Conservation (phyloP, 2,888 invertebrate species). For the Microplitis deprimator region DNA sequence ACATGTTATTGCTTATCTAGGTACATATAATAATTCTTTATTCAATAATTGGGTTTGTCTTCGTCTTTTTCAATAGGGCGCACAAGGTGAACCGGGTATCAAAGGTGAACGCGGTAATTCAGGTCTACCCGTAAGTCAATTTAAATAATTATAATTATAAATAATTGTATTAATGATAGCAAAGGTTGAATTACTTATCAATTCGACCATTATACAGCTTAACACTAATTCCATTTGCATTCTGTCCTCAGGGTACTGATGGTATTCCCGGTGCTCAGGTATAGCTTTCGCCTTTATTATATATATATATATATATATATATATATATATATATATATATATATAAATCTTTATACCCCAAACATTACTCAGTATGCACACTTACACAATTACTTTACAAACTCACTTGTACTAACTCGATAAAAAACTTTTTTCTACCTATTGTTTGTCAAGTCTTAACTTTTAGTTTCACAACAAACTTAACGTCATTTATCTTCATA, state of each 20-base stretch:
- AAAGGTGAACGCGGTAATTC: conserved; percentile 95
- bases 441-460: not conserved
- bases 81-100: conserved; percentile 91
- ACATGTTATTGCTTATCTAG: no score
- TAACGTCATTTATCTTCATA: not conserved
- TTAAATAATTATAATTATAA: not conserved
- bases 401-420: not conserved
- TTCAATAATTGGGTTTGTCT: conserved; percentile 34
- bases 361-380: not conserved
- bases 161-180: not conserved
- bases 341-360: not conserved
- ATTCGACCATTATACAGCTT: not conserved
- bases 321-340: conserved; percentile 20
- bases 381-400: not conserved
- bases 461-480: not conserved
- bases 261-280: conserved; percentile 94
- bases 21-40: not conserved
- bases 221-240: conserved; percentile 44
- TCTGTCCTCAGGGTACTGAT: conserved; percentile 85
- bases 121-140: conserved; percentile 87
- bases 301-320: conserved; percentile 16
- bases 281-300: conserved; percentile 58
- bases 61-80: conserved; percentile 78
- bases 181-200: not conserved
- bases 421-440: not conserved